These are phyloP conservation scores for Oligia latruncula DNA, from an alignment of 2,888 invertebrate genomes.

Conservation along the genomic window DNA sequence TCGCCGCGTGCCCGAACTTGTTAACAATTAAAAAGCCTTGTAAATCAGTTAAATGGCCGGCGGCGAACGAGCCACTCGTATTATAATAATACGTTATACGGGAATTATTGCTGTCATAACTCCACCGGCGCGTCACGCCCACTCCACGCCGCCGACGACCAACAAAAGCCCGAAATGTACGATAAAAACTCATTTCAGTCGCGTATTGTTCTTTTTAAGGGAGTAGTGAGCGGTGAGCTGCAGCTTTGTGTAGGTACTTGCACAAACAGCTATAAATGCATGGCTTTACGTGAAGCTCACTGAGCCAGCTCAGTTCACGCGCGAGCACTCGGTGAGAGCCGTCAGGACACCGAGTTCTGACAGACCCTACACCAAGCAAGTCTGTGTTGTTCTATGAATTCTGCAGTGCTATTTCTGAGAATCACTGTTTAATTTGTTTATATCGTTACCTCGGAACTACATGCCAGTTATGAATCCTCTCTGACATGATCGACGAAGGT, in stretches of 20 bases:
- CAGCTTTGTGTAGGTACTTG: constrained; percentile 12
- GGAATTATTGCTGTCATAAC: constrained; percentile 71
- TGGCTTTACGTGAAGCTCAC: constrained; percentile 12
- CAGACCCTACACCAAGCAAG: not conserved
- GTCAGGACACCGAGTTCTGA: not conserved
- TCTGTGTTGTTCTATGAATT: not conserved
- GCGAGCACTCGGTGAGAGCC: not conserved
- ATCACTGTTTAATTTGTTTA: not conserved
- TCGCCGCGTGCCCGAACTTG: constrained; percentile 20
- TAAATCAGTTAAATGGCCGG: constrained; percentile 72
- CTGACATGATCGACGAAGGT: constrained; percentile 46
- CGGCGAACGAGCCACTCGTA: constrained; percentile 32
- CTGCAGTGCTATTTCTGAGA: not conserved
- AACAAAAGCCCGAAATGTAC: constrained; percentile 41
- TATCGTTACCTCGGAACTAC: not conserved
- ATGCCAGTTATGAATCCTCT: constrained; percentile 29
- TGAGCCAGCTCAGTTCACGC: not conserved
- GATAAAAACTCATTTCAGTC: constrained; percentile 35
- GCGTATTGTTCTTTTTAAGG: constrained; percentile 1
- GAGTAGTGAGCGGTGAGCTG: not conserved
- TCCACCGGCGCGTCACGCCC: constrained; percentile 58
- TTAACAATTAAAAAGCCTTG: constrained; percentile 65
- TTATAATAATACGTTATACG: constrained; percentile 67
- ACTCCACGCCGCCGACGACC: constrained; percentile 27
- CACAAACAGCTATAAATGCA: constrained; percentile 4